Base-by-base conservation (phyloP, 92 coral and sea anemone genomes). In the Palythoa heliodiscus region DNA sequence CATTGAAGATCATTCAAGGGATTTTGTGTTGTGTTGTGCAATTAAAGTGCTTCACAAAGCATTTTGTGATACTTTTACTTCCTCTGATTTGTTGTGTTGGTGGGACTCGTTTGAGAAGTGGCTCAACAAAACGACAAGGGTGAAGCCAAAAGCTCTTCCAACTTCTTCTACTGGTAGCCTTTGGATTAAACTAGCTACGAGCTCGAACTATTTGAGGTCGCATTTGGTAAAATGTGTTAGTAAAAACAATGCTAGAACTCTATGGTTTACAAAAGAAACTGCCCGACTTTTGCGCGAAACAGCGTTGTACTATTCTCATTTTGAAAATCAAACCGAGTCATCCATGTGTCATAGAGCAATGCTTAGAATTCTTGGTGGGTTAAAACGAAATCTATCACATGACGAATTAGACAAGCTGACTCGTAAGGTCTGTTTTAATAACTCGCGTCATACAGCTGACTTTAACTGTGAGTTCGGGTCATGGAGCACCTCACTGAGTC, bases 1-100 rank as follows among this genome's bases (percentile, higher is more conserved):
- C n/a, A n/a, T n/a, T n/a, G n/a, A n/a, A n/a, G n/a, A 87, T 47
- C 74, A 50, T 50, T 57, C 81, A 22, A 58, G 82, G 61, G 87
- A 82, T 20, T 78, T 63, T 61, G 74, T 82, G 15, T 61, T 87
- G 4, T 58, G 22, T 11, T 60, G 80, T 61, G 86, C 78, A 14
- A 4, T 87, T 23, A 71, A 71, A n/a, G n/a, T n/a, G n/a, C n/a
- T n/a, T n/a, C n/a, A n/a, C n/a, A n/a, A n/a, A n/a, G n/a, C n/a
- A n/a, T 39, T 87, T n/a, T 78, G 83, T 63, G 72, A 78, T n/a
- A 77, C 6, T 37, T 77, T 77, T 23, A 77, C 82, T 77, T 70
- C 69, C 15, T 35, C 82, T 1, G 82, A 77, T 58, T 53, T 77
- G 24, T 48, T 77, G 7, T 55, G 54, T 10, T 77, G 82, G 70